A percentile compares a stretch with the other conserved stretches of the same genome.
These are phyloP conservation scores for Moxostoma hubbsi DNA, from an alignment of 2,797 vertebrate genomes.

Conservation along the genomic window DNA sequence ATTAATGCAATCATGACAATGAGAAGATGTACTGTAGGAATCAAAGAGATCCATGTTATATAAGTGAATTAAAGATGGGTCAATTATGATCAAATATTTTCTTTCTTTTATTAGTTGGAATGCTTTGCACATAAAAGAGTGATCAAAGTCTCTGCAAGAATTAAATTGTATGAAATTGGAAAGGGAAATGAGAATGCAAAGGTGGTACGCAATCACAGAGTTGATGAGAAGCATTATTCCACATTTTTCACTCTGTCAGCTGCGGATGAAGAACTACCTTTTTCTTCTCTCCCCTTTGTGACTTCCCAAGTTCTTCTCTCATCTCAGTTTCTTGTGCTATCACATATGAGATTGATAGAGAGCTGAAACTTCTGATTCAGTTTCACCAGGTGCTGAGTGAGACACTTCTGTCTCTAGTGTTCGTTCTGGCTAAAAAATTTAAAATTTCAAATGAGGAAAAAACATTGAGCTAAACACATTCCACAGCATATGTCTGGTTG, in stretches of 20 bases:
- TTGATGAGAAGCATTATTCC: background rate
- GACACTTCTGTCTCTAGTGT: background rate
- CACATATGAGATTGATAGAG: conserved; percentile 9
- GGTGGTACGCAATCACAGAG: background rate
- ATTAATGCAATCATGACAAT: no score
- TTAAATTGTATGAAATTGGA: background rate
- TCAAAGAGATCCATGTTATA: no score
- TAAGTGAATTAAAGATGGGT: background rate
- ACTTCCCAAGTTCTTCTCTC: conserved; percentile 2
- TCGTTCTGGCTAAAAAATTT: background rate
- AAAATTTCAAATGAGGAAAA: background rate
- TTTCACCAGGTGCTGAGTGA: conserved; percentile 13
- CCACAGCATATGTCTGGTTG: background rate
- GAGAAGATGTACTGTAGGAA: no score
- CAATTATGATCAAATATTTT: background rate
- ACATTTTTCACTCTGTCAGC: background rate
- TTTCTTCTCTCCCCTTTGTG: background rate
- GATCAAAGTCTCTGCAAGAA: background rate
- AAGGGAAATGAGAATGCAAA: background rate
- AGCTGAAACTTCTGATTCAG: conserved; percentile 11
- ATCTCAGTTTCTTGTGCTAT: conserved; percentile 9
- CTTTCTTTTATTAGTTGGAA: background rate
- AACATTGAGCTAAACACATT: background rate
- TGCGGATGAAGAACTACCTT: background rate
- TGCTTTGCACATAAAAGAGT: background rate